Evolutionary conservation across 2,888 invertebrate species (phyloP).

Genomic region (Flabesymbios commensalis): DNA sequence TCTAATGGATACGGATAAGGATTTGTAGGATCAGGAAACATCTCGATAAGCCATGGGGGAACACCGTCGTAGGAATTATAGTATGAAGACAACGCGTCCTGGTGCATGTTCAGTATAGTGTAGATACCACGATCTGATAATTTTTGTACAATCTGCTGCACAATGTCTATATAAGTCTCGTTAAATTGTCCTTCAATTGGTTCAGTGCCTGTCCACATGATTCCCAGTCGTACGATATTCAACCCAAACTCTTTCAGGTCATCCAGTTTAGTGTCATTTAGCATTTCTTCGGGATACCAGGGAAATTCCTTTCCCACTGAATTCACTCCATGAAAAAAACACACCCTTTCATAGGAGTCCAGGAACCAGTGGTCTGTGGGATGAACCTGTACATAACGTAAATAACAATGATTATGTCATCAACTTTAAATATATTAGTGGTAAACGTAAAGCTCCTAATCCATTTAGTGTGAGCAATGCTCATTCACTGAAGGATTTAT

Average conservation of each 20-base stretch:
- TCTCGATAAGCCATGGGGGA: constrained; percentile 40
- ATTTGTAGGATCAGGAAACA: constrained; percentile 35
- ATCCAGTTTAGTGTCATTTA: constrained; percentile 33
- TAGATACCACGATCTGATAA: constrained; percentile 37
- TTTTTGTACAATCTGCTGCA: constrained; percentile 27
- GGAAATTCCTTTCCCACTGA: constrained; percentile 38
- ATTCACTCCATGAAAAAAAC: constrained; percentile 43
- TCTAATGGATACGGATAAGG: constrained; percentile 42
- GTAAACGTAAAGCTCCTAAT: no score
- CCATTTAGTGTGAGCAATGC: no score
- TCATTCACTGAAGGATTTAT: no score
- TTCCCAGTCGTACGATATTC: constrained; percentile 43
- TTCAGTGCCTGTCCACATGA: constrained; percentile 42
- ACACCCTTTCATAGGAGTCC: constrained; percentile 34
- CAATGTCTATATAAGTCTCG: constrained; percentile 37
- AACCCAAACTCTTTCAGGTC: constrained; percentile 38
- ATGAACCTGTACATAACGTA: no score
- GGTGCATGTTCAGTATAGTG: constrained; percentile 43
- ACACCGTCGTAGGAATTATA: constrained; percentile 39
- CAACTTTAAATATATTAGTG: no score
- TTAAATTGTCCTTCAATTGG: constrained; percentile 35
- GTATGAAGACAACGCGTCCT: constrained; percentile 34
- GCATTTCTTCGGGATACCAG: constrained; percentile 34
- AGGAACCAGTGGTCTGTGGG: constrained; percentile 29
- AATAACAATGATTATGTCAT: no score